Base-by-base conservation (phyloP, 2,797 vertebrate species). In the Hyperoplus lanceolatus region DNA sequence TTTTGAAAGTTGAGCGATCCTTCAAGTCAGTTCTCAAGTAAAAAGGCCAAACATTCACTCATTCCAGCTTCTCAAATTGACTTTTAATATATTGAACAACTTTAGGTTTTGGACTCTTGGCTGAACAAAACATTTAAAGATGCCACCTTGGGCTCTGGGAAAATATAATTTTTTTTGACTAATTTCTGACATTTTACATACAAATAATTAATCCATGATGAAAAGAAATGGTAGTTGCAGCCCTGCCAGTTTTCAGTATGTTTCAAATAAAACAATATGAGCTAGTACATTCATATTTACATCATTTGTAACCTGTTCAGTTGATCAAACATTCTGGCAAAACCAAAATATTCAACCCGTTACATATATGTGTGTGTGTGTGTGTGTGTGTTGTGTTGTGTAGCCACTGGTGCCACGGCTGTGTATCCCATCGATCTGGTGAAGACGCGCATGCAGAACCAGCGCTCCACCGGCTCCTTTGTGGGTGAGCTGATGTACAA, bases 391-490 rank as follows among this genome's bases (percentile, higher is more conserved):
- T 29, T 29, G 29, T 86, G 53, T 84, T 66, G 90, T 84, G 3
- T 61, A 99, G 97, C 97, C 86, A 97, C 98, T 56, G 97, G 97
- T 42, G 98, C 97, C 72, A 99, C 97, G 0, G 97, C 97, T 0
- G 97, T 99, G 0, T 99, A 98, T 82, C 97, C 98, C 77, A 98
- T 98, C 70, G 98, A 99, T 89, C 95, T 98, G 93, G 97, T 99
- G 93, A 99, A 99, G 95, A 99, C 97, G 1, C 96, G 97, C 8
- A 98, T 98, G 97, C 97, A 99, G 91, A 99, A 99, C 93, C 97
- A 99, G 84, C 97, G 97, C 60, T 96, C 96, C 86, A 95, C 94
- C 0, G 95, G 97, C 74, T 97, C 97, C 74, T 96, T 99, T 0
- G 95, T 99, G 12, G 98, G 97, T 73, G 97, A 99, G 82, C 79